Base-by-base conservation (phyloP, 2,113 vertebrate genomes). In the Meriones unguiculatus region DNA sequence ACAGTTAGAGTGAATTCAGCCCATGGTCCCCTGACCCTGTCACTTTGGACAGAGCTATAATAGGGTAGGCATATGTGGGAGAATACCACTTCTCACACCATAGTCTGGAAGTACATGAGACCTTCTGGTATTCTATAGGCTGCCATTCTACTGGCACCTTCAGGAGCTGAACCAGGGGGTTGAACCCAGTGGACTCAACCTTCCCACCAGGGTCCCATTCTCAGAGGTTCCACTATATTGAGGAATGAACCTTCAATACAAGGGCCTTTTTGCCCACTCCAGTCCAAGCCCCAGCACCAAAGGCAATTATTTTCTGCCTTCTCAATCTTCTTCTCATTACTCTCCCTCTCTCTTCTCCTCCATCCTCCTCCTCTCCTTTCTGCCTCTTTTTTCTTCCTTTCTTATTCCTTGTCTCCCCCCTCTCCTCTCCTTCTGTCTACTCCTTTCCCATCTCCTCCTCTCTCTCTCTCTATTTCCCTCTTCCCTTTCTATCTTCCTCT, bases 11-110 rank as follows among this genome's bases (percentile, higher is more conserved):
- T 11, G 15, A 15, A 10, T 32, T 46, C 57, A 30, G 15, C 2
- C 38, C 2, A 0, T 65, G 57, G 28, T 18, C 75, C 14, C 1
- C 18, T 64, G 80, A 32, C 15, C 41, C 20, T 50, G 22, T 25
- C 3, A 3, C 46, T 50, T 35, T 7, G 41, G n/a, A 3, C 7
- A 70, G 7, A 22, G 13, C 18, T 12, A 1, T 46, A 38, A n/a
- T 12, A 2, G 2, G 14, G 30, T 1, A 3, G 28, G 38, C 2
- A 7, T 30, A 10, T 8, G 8, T 10, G 2, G 20, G 0, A 52
- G 38, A 35, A 25, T 0, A 8, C 32, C 52, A 2, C 57, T 22
- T 46, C 57, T 22, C 41, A 62, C 0, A 15, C 12, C 57, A 52
- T 1, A 28, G 15, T 10, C 46, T 57, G 30, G 11, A 41, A 52